These are phyloP conservation scores for Melanotaenia duboulayi DNA, from an alignment of 2,113 vertebrate species.

Conservation along the genomic window DNA sequence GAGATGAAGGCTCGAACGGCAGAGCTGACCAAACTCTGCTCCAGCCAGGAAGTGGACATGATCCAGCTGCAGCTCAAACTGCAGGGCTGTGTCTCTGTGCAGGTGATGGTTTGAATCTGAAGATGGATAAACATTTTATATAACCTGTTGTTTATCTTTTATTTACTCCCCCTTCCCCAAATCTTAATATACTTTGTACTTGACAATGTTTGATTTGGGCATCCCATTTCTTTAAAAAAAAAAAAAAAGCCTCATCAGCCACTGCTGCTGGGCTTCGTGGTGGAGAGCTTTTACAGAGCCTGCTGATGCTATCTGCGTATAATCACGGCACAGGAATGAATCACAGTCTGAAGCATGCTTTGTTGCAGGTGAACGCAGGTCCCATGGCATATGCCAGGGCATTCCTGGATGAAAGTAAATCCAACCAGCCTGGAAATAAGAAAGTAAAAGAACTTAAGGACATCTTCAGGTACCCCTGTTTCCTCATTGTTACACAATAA, in stretches of 20 bases:
- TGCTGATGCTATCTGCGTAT: background rate
- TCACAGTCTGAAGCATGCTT: slow-evolving; percentile 14
- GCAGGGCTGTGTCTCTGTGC: slow-evolving; percentile 96
- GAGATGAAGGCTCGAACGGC: slow-evolving; percentile 92
- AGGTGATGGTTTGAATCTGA: slow-evolving; percentile 78
- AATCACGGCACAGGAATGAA: background rate
- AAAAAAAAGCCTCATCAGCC: background rate
- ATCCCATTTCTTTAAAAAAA: background rate
- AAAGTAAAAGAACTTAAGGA: slow-evolving; percentile 96
- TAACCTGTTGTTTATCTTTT: too few relatives aligned
- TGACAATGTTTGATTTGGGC: too few relatives aligned
- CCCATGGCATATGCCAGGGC: slow-evolving; percentile 97
- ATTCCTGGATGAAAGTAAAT: slow-evolving; percentile 91
- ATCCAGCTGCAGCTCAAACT: slow-evolving; percentile 97
- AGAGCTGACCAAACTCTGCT: slow-evolving; percentile 92
- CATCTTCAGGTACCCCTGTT: slow-evolving; percentile 88
- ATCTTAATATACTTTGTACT: too few relatives aligned
- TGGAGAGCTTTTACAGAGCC: too few relatives aligned
- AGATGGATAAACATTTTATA: too few relatives aligned
- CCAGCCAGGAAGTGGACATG: slow-evolving; percentile 92
- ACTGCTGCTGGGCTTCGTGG: background rate
- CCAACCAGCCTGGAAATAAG: slow-evolving; percentile 86
- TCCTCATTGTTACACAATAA: background rate
- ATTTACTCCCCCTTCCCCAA: too few relatives aligned
- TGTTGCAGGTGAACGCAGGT: slow-evolving; percentile 92